Conservation (phyloP, 2,113 vertebrate genomes). For the Saguinus midas region DNA sequence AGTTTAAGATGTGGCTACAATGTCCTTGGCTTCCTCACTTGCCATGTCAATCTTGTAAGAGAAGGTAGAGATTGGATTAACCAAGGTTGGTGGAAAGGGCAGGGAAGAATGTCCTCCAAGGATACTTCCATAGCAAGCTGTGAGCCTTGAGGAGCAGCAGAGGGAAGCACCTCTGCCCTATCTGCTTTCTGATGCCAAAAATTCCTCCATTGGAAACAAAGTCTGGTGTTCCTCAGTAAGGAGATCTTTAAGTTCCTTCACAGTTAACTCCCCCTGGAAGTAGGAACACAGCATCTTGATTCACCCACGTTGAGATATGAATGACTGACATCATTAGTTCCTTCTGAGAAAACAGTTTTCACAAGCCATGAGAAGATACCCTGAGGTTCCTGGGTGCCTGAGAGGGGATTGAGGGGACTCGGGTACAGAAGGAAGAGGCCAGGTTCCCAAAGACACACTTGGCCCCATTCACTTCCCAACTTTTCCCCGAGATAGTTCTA, state of each 20-base stretch:
- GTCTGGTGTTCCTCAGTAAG: background rate
- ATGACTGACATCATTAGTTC: background rate
- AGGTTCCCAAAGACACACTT: background rate
- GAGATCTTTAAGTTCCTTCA: background rate
- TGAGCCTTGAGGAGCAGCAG: background rate
- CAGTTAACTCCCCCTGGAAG: background rate
- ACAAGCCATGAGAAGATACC: background rate
- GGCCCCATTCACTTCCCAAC: background rate
- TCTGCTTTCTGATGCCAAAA: background rate
- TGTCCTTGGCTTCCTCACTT: background rate
- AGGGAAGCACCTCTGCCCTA: background rate
- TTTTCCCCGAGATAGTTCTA: background rate
- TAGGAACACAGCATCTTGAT: slow-evolving; percentile 31
- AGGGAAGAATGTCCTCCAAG: background rate
- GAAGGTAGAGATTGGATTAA: background rate
- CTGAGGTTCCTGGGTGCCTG: background rate
- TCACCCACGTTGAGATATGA: background rate
- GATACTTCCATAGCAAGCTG: background rate
- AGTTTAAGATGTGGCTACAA: background rate
- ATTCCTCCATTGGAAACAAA: slow-evolving; percentile 21
- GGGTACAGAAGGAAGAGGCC: background rate
- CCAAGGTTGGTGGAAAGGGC: background rate
- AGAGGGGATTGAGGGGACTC: background rate
- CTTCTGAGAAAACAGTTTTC: background rate
- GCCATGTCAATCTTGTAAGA: background rate